These are phyloP conservation scores for Galemys pyrenaicus DNA, from an alignment of 2,113 vertebrate species.

Conservation along the genomic window DNA sequence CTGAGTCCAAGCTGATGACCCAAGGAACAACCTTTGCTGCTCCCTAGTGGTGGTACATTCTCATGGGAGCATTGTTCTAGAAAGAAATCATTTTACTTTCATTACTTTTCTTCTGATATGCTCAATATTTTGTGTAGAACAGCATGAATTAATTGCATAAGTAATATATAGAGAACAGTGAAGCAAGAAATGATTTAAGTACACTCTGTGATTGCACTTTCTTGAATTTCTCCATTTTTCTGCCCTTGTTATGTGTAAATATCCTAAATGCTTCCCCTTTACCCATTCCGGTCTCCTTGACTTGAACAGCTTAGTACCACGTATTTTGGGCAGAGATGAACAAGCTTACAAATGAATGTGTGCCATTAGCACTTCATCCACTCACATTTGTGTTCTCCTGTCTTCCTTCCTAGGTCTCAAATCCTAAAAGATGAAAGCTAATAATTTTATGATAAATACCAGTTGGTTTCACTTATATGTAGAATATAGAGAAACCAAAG, in stretches of 20 bases:
- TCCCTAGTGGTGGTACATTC: constrained; percentile 16
- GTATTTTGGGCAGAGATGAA: not conserved
- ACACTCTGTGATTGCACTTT: not conserved
- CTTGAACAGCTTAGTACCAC: not conserved
- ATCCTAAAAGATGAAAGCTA: not conserved
- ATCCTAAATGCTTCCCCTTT: not conserved
- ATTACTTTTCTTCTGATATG: not conserved
- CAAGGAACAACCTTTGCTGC: constrained; percentile 29
- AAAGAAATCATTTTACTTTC: not conserved
- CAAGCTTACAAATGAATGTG: not conserved
- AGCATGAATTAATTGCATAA: not conserved
- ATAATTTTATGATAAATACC: not conserved
- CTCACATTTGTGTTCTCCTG: not conserved
- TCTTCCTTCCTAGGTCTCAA: not conserved
- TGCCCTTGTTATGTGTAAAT: not conserved
- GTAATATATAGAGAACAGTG: not conserved
- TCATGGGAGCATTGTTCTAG: not conserved
- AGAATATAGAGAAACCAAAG: too few relatives aligned
- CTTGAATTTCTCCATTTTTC: not conserved
- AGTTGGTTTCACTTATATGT: too few relatives aligned
- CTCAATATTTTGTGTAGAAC: not conserved
- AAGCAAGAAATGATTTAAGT: constrained; percentile 2
- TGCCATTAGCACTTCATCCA: not conserved
- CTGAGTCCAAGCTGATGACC: not conserved
- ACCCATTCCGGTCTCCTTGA: not conserved